Conservation (phyloP, 2,113 vertebrate genomes). For the Coptodon rendalli region DNA sequence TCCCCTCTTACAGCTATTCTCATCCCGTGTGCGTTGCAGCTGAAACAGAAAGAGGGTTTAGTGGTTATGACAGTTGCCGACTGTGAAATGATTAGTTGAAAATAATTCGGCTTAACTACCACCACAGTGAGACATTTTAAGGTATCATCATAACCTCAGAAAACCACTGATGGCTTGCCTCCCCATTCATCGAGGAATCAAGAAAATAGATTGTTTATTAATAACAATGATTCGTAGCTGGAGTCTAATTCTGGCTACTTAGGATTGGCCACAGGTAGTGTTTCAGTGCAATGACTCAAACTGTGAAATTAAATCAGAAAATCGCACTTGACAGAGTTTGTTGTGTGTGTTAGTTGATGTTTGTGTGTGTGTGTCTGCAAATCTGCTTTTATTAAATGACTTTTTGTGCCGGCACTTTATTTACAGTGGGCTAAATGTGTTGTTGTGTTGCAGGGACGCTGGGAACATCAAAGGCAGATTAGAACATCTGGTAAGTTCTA, state of each 20-base stretch:
- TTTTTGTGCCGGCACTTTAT: constrained; percentile 66
- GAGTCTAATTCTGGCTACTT: not conserved
- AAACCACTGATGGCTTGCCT: not conserved
- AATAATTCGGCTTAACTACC: not conserved
- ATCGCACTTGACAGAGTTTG: not conserved
- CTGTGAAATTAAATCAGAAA: not conserved
- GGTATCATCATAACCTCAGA: not conserved
- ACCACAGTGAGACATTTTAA: not conserved
- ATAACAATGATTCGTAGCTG: not conserved
- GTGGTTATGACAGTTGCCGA: not conserved
- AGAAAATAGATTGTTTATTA: not conserved
- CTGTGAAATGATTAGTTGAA: not conserved
- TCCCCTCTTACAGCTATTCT: not conserved
- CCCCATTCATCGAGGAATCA: not conserved
- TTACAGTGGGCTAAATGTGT: constrained; percentile 81
- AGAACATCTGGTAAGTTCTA: constrained; percentile 98
- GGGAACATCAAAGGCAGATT: constrained; percentile 89
- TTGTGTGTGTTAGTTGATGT: not conserved
- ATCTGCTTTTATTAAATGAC: constrained; percentile 12
- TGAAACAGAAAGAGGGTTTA: not conserved
- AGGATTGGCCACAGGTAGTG: not conserved
- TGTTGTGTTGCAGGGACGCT: constrained; percentile 87
- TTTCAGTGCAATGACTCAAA: not conserved
- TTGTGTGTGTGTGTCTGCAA: not conserved
- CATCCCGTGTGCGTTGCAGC: not conserved